Percentiles rank a stretch among this genome's conserved stretches.
Conservation (phyloP, 2,113 vertebrate species). For the Aspidoscelis tigris region DNA sequence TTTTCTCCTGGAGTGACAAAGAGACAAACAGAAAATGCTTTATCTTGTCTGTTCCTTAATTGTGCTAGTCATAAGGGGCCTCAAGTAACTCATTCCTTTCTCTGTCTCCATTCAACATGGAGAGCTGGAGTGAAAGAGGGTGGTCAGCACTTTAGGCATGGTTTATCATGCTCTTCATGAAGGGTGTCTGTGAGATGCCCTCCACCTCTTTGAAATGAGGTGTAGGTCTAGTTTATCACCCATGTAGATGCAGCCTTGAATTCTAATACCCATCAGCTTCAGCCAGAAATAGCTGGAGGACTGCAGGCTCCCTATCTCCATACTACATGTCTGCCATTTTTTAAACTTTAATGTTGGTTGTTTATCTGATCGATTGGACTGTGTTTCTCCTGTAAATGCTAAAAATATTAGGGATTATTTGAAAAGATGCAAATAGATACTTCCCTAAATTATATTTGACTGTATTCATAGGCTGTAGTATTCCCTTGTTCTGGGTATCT, state of each 20-base stretch:
- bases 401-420: constrained; percentile 66
- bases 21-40: too few relatives aligned
- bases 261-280: not conserved
- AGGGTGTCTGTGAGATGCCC: too few relatives aligned
- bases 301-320: not conserved
- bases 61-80: too few relatives aligned
- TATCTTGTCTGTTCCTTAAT: too few relatives aligned
- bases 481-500: constrained; percentile 54
- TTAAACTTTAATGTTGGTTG: not conserved
- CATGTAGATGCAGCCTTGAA: not conserved
- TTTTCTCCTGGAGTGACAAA: too few relatives aligned
- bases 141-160: too few relatives aligned
- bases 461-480: constrained; percentile 59
- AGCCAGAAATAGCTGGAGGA: not conserved
- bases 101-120: too few relatives aligned
- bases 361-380: not conserved
- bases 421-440: constrained; percentile 69
- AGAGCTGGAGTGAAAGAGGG: too few relatives aligned
- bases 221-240: too few relatives aligned
- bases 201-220: too few relatives aligned
- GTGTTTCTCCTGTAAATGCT: not conserved
- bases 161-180: too few relatives aligned
- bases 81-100: too few relatives aligned
- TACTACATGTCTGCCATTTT: not conserved
- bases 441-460: constrained; percentile 61